Evolutionary conservation across 2,797 vertebrate species (phyloP), one percentile per base, ranked within the genome.

Genomic region (Hoplostethus mediterraneus): DNA sequence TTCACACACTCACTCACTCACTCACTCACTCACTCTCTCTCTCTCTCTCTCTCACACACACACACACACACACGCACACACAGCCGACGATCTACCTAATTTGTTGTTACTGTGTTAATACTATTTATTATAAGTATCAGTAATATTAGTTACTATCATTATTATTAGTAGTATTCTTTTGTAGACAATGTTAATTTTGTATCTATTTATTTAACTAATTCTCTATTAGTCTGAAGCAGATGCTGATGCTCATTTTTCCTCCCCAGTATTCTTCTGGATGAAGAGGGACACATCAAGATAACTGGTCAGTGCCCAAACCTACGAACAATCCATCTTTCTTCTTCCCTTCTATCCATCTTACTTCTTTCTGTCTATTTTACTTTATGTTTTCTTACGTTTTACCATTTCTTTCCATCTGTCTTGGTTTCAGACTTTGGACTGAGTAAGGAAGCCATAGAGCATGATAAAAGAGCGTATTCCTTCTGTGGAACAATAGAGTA

Each of bases 401-500:
- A 67, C 48, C 47, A 0, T 45, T 17, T 62, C 7, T 60, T 10
- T 57, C 1, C 68, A 1, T 66, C 9, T 54, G 1, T 51, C 53
- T 73, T 25, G 40, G 4, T 60, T 52, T 56, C 69, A 99, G 98
- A 99, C 87, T 99, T 99, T 79, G 98, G 98, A 33, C 88, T 99
- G 76, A 99, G 98, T 80, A 99, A 99, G 82, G 98, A 99, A 84
- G 96, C 98, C 56, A 97, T 98, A 0, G 97, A 99, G 81, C 95
- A 98, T 0, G 97, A 99, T 88, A 98, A 98, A 89, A 90, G 97
- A 83, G 97, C 98, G 0, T 99, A 99, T 89, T 99, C 98, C 0
- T 99, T 99, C 91, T 99, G 98, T 12, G 98, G 98, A 59, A 99
- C 98, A 0, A 98, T 99, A 3, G 98, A 99, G 82, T 99, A 99